Percentiles rank a stretch among this genome's conserved stretches.
phyloP scores from a whole-genome alignment of 2,888 invertebrate genomes.

The Crocallis elinguaria region DNA sequence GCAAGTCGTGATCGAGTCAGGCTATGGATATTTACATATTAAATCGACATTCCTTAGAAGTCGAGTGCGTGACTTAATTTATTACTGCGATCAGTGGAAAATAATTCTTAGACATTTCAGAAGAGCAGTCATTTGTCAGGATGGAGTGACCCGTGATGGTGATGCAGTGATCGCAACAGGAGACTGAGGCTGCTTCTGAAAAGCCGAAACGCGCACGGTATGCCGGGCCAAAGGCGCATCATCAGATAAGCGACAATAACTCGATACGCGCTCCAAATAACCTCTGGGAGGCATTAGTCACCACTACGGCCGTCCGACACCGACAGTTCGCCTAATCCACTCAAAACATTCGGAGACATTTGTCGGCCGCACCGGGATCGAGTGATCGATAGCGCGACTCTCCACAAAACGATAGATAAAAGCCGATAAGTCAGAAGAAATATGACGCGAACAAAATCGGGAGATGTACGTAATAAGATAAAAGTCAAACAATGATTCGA shows the following conservation, averaged over 20 bases:
- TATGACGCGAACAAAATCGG: constrained; percentile 85
- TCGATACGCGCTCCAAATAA: constrained; percentile 79
- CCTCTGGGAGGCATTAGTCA: constrained; percentile 74
- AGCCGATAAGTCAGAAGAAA: constrained; percentile 84
- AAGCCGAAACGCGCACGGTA: constrained; percentile 37
- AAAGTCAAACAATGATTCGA: constrained; percentile 85
- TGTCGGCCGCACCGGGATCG: constrained; percentile 76
- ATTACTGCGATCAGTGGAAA: constrained; percentile 71
- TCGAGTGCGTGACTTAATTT: constrained; percentile 75
- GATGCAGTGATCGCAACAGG: constrained; percentile 39
- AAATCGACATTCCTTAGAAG: constrained; percentile 69
- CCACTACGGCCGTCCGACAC: constrained; percentile 62
- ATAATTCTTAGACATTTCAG: constrained; percentile 72
- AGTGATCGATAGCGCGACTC: constrained; percentile 82
- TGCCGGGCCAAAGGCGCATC: constrained; percentile 52
- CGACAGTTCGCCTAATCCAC: constrained; percentile 80
- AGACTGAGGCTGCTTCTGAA: constrained; percentile 29
- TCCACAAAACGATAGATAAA: constrained; percentile 84
- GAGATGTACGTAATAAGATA: constrained; percentile 85
- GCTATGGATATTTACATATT: constrained; percentile 66
- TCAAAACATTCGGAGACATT: constrained; percentile 83
- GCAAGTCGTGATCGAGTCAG: constrained; percentile 62
- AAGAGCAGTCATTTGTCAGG: constrained; percentile 71
- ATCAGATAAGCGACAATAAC: constrained; percentile 81
- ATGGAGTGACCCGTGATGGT: constrained; percentile 47